A percentile compares a stretch with the other conserved stretches of the same genome.
These are phyloP conservation scores for Nineta flava DNA, from an alignment of 2,888 invertebrate genomes.

Conservation along the genomic window DNA sequence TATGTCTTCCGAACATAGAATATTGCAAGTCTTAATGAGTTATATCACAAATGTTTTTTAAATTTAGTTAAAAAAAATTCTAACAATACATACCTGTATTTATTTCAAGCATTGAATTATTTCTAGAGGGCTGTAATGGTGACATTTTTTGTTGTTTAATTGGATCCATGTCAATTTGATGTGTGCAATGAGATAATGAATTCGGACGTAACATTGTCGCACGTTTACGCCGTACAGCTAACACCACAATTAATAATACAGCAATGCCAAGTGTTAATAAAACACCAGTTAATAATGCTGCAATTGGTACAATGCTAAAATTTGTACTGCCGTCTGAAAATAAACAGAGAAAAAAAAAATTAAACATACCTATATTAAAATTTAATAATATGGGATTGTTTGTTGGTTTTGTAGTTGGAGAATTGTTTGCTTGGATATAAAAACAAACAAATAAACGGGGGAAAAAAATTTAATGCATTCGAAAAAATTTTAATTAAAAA, in stretches of 20 bases:
- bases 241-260: conserved; percentile 43
- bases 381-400: too few species aligned
- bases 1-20: too few species aligned
- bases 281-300: conserved; percentile 49
- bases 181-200: conserved; percentile 25
- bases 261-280: conserved; percentile 47
- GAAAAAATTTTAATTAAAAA: too few species aligned
- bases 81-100: conserved; percentile 42
- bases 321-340: conserved; percentile 48
- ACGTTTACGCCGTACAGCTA: conserved; percentile 44
- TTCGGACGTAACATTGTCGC: conserved; percentile 22
- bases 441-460: too few species aligned
- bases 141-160: conserved; percentile 35
- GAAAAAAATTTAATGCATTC: too few species aligned
- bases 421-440: too few species aligned
- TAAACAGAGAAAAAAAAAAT: conserved; percentile 8
- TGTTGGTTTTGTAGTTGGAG: too few species aligned
- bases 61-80: too few species aligned
- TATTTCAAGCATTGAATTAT: conserved; percentile 46
- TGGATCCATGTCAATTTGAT: conserved; percentile 24
- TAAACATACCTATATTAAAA: not conserved
- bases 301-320: conserved; percentile 54
- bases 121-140: conserved; percentile 24
- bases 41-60: too few species aligned
- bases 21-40: too few species aligned